A percentile compares a stretch with the other conserved stretches of the same genome.
These are phyloP conservation scores for Eupsilia transversa DNA, from an alignment of 2,888 invertebrate species.

Conservation along the genomic window DNA sequence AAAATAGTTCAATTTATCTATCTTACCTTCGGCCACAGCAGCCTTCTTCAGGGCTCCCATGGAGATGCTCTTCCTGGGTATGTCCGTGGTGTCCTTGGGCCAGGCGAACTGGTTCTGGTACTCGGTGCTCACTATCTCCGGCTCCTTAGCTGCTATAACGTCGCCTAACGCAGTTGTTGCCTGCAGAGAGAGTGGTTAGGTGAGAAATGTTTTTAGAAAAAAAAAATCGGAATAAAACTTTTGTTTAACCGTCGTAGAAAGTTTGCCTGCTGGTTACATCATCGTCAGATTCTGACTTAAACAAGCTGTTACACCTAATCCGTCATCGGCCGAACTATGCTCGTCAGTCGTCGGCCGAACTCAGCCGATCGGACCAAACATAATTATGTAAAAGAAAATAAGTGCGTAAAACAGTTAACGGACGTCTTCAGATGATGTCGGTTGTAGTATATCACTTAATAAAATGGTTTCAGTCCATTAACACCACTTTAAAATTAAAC, in stretches of 20 bases:
- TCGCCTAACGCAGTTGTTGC: slow-evolving; percentile 93
- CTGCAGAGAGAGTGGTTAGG: slow-evolving; percentile 63
- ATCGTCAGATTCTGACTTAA: not conserved
- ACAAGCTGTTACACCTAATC: not conserved
- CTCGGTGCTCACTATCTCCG: slow-evolving; percentile 92
- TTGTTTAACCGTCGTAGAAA: not conserved
- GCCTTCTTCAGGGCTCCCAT: slow-evolving; percentile 96
- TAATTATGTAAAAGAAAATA: not conserved
- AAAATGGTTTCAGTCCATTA: not conserved
- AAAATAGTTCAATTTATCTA: not conserved
- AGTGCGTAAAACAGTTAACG: not conserved
- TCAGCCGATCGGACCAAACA: not conserved
- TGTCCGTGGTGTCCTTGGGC: slow-evolving; percentile 92
- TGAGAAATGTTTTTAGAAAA: not conserved
- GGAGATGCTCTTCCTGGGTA: slow-evolving; percentile 95
- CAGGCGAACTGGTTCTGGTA: slow-evolving; percentile 97
- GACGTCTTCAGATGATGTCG: not conserved
- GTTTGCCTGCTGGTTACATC: not conserved
- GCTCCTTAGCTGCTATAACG: slow-evolving; percentile 91
- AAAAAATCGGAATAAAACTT: not conserved
- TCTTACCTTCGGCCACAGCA: slow-evolving; percentile 91
- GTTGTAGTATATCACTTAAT: not conserved
- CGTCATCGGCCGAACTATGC: not conserved
- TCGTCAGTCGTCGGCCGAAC: not conserved
- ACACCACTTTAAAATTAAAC: not conserved